Percentiles rank a stretch among this genome's conserved stretches.
These are phyloP conservation scores for Cygnus olor DNA, from an alignment of 2,797 vertebrate genomes.

Conservation along the genomic window DNA sequence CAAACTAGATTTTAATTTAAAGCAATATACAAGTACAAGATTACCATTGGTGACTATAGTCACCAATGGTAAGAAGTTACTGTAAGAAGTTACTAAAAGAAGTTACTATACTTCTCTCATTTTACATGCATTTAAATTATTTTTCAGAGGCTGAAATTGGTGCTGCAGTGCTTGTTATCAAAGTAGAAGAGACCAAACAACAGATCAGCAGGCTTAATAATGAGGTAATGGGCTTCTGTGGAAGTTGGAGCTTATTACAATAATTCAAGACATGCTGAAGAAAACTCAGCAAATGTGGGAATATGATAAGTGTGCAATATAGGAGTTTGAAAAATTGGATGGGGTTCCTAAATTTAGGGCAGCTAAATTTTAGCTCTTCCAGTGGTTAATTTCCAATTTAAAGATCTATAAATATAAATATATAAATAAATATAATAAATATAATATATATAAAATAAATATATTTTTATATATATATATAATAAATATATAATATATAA, in stretches of 20 bases:
- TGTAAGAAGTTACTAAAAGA: neutral
- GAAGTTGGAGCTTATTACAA: neutral
- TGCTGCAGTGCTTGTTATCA: slow-evolving; percentile 88
- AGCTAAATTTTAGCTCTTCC: neutral
- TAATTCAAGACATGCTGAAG: neutral
- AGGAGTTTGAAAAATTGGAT: neutral
- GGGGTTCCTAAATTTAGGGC: neutral
- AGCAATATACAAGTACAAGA: neutral
- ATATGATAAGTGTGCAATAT: neutral
- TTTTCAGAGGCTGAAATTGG: slow-evolving; percentile 85
- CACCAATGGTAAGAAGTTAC: too few relatives aligned
- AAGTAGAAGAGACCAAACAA: slow-evolving; percentile 93
- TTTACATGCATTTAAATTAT: slow-evolving; percentile 11
- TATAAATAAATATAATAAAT: too few relatives aligned
- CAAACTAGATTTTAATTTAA: neutral
- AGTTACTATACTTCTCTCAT: neutral
- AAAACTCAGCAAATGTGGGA: neutral
- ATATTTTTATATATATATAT: too few relatives aligned
- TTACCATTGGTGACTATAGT: neutral
- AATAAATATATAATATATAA: too few relatives aligned
- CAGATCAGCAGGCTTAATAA: slow-evolving; percentile 90
- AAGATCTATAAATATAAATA: neutral
- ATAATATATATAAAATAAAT: too few relatives aligned
- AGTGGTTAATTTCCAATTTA: neutral
- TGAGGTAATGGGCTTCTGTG: slow-evolving; percentile 81